A percentile compares a stretch with the other conserved stretches of the same genome.
These are phyloP conservation scores for Tachysurus fulvidraco DNA, from an alignment of 2,113 vertebrate genomes.

Conservation along the genomic window DNA sequence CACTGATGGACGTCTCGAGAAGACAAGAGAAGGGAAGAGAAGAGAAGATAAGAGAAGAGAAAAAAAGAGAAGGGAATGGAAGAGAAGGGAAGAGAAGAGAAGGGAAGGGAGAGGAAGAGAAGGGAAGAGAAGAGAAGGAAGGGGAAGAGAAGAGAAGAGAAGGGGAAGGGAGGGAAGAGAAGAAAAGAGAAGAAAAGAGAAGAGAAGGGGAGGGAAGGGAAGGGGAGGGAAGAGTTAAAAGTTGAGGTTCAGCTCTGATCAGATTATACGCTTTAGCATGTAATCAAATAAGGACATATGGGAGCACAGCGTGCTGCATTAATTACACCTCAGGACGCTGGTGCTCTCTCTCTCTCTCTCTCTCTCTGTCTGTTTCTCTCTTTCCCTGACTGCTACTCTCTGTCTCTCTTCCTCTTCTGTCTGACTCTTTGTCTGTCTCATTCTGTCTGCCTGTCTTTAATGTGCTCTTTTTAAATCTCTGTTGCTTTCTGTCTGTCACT, in stretches of 20 bases:
- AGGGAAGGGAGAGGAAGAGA: neutral
- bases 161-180: too few species aligned
- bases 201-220: neutral
- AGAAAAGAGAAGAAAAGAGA: too few species aligned
- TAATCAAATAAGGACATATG: constrained; percentile 69
- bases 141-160: too few species aligned
- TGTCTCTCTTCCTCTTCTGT: neutral
- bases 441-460: neutral
- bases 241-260: neutral
- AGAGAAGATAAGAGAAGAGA: too few species aligned
- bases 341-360: neutral
- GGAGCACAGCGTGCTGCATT: constrained; percentile 68
- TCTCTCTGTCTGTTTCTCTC: neutral
- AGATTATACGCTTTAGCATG: constrained; percentile 37
- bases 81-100: neutral
- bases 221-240: neutral
- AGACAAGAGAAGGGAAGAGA: neutral
- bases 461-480: neutral
- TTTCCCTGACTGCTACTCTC: constrained; percentile 24
- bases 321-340: constrained; percentile 68
- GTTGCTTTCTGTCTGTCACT: too few species aligned
- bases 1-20: neutral
- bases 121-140: too few species aligned
- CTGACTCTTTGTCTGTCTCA: constrained; percentile 17
- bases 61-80: too few species aligned